These are phyloP conservation scores for Macroglossus sobrinus DNA, from an alignment of 2,113 vertebrate genomes.

Conservation along the genomic window DNA sequence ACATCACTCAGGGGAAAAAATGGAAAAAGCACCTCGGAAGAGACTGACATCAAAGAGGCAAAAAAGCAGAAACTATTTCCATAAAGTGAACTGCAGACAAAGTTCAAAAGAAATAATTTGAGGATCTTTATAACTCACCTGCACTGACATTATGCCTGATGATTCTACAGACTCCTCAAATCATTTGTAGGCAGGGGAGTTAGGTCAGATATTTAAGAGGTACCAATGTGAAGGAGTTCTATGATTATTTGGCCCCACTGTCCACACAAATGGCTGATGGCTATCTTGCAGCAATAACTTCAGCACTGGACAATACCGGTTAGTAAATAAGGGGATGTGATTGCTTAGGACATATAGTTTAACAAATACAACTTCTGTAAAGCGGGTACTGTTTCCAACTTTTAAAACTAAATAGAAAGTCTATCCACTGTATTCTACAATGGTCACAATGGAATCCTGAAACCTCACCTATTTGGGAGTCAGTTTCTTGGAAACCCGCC, in stretches of 20 bases:
- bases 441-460: not conserved
- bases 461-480: not conserved
- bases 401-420: not conserved
- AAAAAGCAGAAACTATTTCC: not conserved
- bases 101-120: conserved; percentile 28
- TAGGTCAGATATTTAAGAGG: not conserved
- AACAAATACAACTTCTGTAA: not conserved
- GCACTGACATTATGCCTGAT: not conserved
- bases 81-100: not conserved
- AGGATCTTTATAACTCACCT: conserved; percentile 7
- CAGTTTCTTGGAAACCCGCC: not conserved
- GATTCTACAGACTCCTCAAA: not conserved
- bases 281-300: not conserved
- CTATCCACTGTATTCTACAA: not conserved
- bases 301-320: not conserved
- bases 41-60: not conserved
- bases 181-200: not conserved
- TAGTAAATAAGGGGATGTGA: not conserved
- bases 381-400: not conserved
- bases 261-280: conserved; percentile 3
- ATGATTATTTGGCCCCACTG: not conserved
- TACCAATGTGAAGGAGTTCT: not conserved
- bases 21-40: not conserved
- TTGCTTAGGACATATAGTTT: not conserved
- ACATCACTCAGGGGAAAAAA: not conserved